phyloP scores from a whole-genome alignment of 2,888 invertebrate species.

The Sturmia bella region DNA sequence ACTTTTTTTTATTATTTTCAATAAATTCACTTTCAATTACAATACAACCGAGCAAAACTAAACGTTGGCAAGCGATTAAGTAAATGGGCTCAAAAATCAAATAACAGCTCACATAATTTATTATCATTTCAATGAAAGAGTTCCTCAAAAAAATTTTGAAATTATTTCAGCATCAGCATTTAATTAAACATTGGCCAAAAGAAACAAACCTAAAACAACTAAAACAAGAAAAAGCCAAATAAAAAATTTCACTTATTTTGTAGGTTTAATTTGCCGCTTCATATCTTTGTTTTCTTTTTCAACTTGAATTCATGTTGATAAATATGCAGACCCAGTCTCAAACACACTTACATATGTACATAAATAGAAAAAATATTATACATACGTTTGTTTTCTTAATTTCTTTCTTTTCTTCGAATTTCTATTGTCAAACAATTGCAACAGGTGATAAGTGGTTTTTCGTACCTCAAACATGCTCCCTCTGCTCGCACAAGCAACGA shows the following conservation, averaged over 20 bases:
- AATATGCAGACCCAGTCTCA: slow-evolving; percentile 6
- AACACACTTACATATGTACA: background rate
- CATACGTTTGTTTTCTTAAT: too few species aligned
- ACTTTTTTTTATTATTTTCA: too few species aligned
- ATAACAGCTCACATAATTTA: too few species aligned
- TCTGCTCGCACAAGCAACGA: background rate
- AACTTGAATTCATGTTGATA: slow-evolving; percentile 17
- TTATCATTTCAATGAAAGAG: too few species aligned
- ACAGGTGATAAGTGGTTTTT: slow-evolving; percentile 61
- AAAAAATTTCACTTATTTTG: slow-evolving; percentile 35
- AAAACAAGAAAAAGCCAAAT: slow-evolving; percentile 7
- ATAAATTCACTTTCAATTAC: too few species aligned
- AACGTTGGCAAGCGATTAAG: too few species aligned
- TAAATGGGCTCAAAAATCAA: too few species aligned
- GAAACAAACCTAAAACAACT: background rate
- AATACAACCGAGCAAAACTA: too few species aligned
- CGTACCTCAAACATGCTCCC: slow-evolving; percentile 15
- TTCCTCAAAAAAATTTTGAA: too few species aligned
- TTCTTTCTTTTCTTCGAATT: slow-evolving; percentile 13
- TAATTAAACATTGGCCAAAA: background rate
- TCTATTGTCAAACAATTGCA: slow-evolving; percentile 20
- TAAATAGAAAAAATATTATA: background rate
- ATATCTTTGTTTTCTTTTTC: slow-evolving; percentile 37
- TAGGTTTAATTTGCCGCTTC: slow-evolving; percentile 24
- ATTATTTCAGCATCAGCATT: too few species aligned